Evolutionary conservation across 2,797 vertebrate species (phyloP).

Genomic region (Xiphophorus birchmanni): DNA sequence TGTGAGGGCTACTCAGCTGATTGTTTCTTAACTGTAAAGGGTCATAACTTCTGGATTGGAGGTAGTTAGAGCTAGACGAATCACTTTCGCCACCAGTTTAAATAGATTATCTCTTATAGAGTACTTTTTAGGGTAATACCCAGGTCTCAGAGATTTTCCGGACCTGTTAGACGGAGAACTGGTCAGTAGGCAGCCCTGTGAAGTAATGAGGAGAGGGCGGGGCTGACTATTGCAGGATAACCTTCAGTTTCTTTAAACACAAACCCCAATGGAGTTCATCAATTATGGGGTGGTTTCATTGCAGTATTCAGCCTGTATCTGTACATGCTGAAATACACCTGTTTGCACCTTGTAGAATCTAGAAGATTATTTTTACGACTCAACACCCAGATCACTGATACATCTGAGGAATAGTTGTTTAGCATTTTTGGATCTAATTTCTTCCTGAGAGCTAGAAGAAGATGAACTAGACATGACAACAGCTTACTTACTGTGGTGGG

Average conservation of each 20-base stretch:
- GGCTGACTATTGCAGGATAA: too few species aligned
- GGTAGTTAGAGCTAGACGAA: too few species aligned
- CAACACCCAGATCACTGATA: background rate
- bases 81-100: too few species aligned
- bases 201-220: too few species aligned
- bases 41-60: too few species aligned
- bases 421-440: background rate
- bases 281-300: background rate
- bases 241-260: background rate
- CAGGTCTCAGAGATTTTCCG: too few species aligned
- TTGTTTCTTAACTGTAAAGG: too few species aligned
- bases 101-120: too few species aligned
- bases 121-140: too few species aligned
- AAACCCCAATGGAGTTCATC: background rate
- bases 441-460: background rate
- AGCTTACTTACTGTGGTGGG: background rate
- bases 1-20: too few species aligned
- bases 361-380: background rate
- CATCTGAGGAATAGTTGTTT: background rate
- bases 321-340: background rate
- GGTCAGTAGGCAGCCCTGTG: too few species aligned
- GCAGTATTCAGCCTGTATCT: background rate
- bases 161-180: too few species aligned
- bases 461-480: background rate
- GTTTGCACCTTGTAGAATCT: background rate